Percentiles rank a stretch among this genome's conserved stretches.
These are phyloP conservation scores for Xestia ashworthii DNA, from an alignment of 2,888 invertebrate species.

Conservation along the genomic window DNA sequence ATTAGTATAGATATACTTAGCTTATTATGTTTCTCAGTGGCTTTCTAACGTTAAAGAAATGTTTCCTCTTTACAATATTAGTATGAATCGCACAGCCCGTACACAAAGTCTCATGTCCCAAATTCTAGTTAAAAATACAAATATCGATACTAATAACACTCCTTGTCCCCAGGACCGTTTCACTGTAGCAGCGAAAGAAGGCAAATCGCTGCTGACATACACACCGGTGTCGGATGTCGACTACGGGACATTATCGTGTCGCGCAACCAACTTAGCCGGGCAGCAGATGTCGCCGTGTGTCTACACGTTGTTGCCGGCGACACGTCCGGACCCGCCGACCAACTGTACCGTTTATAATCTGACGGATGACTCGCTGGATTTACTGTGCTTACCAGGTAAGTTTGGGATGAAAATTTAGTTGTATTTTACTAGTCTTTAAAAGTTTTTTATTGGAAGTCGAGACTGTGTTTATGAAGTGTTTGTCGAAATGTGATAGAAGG, in stretches of 20 bases:
- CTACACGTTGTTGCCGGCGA: constrained; percentile 94
- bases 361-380: constrained; percentile 94
- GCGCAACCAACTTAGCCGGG: constrained; percentile 94
- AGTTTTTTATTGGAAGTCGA: too few species aligned
- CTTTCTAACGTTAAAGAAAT: too few species aligned
- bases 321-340: constrained; percentile 94
- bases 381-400: constrained; percentile 92
- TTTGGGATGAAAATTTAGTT: constrained; percentile 19
- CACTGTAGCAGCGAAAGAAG: constrained; percentile 87
- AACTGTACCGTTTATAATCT: constrained; percentile 95
- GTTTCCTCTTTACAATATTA: too few species aligned
- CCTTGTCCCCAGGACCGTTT: constrained; percentile 88
- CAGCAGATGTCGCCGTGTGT: constrained; percentile 93
- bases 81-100: too few species aligned
- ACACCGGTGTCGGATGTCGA: constrained; percentile 95
- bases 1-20: too few species aligned
- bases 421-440: too few species aligned
- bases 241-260: constrained; percentile 95
- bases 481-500: too few species aligned
- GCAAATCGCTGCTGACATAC: constrained; percentile 93
- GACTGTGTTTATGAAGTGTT: too few species aligned
- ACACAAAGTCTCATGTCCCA: too few species aligned
- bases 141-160: neutral
- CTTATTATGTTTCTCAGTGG: too few species aligned
- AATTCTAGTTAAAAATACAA: neutral